Evolutionary conservation across 2,113 vertebrate species (phyloP).

Genomic region (Rhinoptilus africanus): DNA sequence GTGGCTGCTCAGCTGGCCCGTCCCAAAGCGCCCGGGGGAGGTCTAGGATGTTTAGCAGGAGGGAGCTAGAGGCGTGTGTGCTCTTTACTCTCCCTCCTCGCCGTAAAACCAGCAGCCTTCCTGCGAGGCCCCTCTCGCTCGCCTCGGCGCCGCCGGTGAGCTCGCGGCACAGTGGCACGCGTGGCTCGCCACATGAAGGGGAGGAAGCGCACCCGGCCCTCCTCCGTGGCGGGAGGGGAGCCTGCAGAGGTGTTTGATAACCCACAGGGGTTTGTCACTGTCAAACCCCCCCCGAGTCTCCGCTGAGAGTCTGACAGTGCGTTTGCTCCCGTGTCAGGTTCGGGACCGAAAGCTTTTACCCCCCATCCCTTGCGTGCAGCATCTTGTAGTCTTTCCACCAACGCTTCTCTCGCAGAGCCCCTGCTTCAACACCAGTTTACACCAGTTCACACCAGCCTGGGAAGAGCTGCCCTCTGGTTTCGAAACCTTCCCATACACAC

Average conservation of each 20-base stretch:
- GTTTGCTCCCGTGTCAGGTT: neutral
- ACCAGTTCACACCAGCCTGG: rapidly evolving
- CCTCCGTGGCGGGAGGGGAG: neutral
- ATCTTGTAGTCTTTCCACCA: neutral
- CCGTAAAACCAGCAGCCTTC: neutral
- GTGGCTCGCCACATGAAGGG: neutral
- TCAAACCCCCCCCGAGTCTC: neutral
- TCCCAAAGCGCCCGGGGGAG: neutral
- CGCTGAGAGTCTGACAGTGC: neutral
- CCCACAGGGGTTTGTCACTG: neutral
- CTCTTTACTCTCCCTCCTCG: neutral
- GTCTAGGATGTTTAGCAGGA: neutral
- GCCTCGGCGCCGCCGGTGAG: rapidly evolving
- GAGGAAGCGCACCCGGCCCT: neutral
- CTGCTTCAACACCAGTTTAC: rapidly evolving
- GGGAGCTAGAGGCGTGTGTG: rapidly evolving
- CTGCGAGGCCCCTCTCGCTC: rapidly evolving
- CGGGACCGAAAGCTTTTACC: neutral
- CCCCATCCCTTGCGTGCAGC: neutral
- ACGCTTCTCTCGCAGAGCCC: neutral
- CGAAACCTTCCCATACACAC: neutral
- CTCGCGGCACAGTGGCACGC: rapidly evolving
- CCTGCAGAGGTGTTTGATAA: neutral
- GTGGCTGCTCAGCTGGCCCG: neutral
- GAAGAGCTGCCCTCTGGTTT: neutral